phyloP scores from a whole-genome alignment of 2,113 vertebrate genomes.

The Gallinago paraguaiae region DNA sequence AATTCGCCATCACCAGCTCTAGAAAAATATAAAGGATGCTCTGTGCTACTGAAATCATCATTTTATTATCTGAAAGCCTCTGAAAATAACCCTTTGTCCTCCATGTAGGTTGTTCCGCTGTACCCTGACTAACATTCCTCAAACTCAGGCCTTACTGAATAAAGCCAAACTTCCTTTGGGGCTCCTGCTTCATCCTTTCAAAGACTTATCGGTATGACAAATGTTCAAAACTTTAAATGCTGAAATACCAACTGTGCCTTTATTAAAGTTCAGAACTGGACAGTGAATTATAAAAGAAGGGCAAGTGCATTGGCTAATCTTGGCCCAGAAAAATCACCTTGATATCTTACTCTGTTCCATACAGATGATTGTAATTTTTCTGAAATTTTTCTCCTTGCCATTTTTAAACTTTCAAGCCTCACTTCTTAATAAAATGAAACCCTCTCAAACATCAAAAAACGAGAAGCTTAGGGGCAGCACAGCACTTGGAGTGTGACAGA shows the following conservation, averaged over 20 bases:
- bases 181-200: slow-evolving; percentile 95
- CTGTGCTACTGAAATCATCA: not conserved
- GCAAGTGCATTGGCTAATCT: not conserved
- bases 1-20: not conserved
- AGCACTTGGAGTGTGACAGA: not conserved
- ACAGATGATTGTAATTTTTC: not conserved
- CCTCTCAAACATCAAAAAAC: not conserved
- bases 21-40: not conserved
- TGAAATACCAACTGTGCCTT: not conserved
- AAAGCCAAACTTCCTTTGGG: slow-evolving; percentile 98
- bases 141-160: slow-evolving; percentile 94
- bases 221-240: slow-evolving; percentile 1
- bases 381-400: not conserved
- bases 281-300: not conserved
- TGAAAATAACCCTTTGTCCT: slow-evolving; percentile 64
- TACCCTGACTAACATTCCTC: slow-evolving; percentile 94
- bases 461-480: not conserved
- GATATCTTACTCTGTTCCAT: not conserved
- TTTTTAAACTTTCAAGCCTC: not conserved
- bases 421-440: not conserved
- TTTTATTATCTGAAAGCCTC: slow-evolving; percentile 25
- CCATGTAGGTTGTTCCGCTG: slow-evolving; percentile 89
- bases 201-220: slow-evolving; percentile 92
- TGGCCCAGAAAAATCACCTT: not conserved
- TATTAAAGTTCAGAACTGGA: not conserved